phyloP scores from a whole-genome alignment of 2,113 vertebrate species.

The Potamarius usumacintae region DNA sequence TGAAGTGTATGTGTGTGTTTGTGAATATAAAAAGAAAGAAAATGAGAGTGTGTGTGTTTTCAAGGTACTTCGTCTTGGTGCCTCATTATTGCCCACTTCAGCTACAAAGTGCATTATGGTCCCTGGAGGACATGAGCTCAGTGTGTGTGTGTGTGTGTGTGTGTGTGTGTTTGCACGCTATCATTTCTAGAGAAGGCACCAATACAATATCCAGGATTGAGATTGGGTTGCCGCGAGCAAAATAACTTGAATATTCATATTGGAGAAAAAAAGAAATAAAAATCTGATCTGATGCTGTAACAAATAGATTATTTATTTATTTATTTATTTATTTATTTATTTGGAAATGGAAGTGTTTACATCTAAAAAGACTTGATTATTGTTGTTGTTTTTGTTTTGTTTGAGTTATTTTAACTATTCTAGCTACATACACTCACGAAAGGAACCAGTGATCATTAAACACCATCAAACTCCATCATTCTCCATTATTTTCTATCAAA shows the following conservation, averaged over 20 bases:
- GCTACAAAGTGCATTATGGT: constrained; percentile 71
- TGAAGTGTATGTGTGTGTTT: not conserved
- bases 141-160: not conserved
- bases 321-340: too few species aligned
- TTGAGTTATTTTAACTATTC: not conserved
- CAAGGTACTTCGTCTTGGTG: constrained; percentile 74
- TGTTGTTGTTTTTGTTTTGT: too few species aligned
- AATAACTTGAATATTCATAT: too few species aligned
- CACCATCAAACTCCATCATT: not conserved
- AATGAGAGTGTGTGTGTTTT: constrained; percentile 43
- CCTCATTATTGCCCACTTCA: constrained; percentile 76
- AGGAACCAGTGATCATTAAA: not conserved
- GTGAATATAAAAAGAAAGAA: not conserved
- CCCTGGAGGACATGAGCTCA: constrained; percentile 63
- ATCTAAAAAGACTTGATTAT: too few species aligned
- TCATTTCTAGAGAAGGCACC: not conserved
- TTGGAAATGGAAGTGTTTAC: too few species aligned
- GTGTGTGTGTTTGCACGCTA: not conserved
- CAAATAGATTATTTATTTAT: not conserved
- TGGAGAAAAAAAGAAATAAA: not conserved
- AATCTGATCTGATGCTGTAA: not conserved
- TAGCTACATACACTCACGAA: not conserved
- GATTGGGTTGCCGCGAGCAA: not conserved
- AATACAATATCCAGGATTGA: not conserved
- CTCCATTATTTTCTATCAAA: too few species aligned